A percentile compares a stretch with the other conserved stretches of the same genome.
These are phyloP conservation scores for Ips typographus DNA, from an alignment of 1,140 invertebrate species.

Conservation along the genomic window DNA sequence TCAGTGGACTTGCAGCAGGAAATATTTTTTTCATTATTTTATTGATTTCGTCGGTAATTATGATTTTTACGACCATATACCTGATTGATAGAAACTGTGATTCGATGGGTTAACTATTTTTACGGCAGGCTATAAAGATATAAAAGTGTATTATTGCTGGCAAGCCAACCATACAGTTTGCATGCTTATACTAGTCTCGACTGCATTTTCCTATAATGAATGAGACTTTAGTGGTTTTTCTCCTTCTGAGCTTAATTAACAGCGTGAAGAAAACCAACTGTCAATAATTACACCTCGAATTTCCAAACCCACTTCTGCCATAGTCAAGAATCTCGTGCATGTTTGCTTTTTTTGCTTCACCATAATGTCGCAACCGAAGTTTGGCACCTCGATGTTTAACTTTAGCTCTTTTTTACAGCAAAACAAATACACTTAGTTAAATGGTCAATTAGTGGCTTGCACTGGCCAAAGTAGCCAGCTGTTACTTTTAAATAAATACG, in stretches of 20 bases:
- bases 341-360: slow-evolving; percentile 17
- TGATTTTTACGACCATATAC: too few relatives aligned
- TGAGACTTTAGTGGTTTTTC: too few relatives aligned
- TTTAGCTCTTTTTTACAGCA: slow-evolving; percentile 27
- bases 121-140: too few relatives aligned
- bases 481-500: slow-evolving; percentile 5
- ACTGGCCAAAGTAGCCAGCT: slow-evolving; percentile 26
- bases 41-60: too few relatives aligned
- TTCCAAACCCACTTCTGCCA: slow-evolving; percentile 3
- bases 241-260: background rate
- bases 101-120: too few relatives aligned
- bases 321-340: background rate
- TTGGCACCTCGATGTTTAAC: slow-evolving; percentile 25
- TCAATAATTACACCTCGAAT: slow-evolving; percentile 8
- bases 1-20: too few relatives aligned
- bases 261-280: slow-evolving; percentile 7
- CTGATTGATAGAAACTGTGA: too few relatives aligned
- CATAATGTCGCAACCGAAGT: slow-evolving; percentile 21
- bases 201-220: too few relatives aligned
- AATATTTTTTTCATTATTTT: too few relatives aligned
- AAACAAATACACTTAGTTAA: slow-evolving; percentile 31
- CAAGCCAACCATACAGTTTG: too few relatives aligned
- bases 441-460: slow-evolving; percentile 32
- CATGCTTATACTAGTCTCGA: too few relatives aligned
- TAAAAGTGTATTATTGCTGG: too few relatives aligned